These are phyloP conservation scores for Cirrhinus molitorella DNA, from an alignment of 2,797 vertebrate species.

Conservation along the genomic window DNA sequence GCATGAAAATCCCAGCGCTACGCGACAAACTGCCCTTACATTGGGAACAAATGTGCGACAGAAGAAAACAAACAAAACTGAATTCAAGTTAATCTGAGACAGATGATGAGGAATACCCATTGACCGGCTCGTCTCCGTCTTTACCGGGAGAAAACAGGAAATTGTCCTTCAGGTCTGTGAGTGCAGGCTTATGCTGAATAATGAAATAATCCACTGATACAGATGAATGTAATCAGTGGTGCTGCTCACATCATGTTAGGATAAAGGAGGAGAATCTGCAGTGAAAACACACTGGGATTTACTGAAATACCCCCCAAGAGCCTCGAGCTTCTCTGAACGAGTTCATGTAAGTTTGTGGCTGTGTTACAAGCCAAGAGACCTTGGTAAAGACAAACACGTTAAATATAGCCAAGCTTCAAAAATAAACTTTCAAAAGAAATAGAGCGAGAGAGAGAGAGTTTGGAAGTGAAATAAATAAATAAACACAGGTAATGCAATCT, in stretches of 20 bases:
- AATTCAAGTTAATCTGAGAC: slow-evolving; percentile 12
- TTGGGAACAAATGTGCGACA: slow-evolving; percentile 47
- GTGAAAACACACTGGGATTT: slow-evolving; percentile 16
- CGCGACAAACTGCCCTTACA: slow-evolving; percentile 56
- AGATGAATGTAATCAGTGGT: slow-evolving; percentile 3
- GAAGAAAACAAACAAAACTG: slow-evolving; percentile 39
- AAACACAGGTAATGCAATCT: neutral
- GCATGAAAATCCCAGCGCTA: slow-evolving; percentile 68
- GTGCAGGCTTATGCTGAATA: slow-evolving; percentile 20
- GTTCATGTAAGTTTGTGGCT: neutral
- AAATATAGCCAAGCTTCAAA: neutral
- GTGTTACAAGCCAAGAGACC: neutral
- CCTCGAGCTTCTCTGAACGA: neutral
- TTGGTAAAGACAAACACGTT: neutral
- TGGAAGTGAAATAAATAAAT: neutral
- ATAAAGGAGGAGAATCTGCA: neutral
- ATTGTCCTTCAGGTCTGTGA: slow-evolving; percentile 6
- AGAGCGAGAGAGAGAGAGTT: neutral
- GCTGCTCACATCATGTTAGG: neutral
- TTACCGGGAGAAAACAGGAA: slow-evolving; percentile 19
- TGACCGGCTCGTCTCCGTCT: neutral
- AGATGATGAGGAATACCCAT: slow-evolving; percentile 13
- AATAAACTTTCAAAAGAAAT: neutral
- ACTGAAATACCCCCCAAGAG: neutral
- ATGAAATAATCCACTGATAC: slow-evolving; percentile 20